These are phyloP conservation scores for Oreochromis niloticus DNA, from an alignment of 2,113 vertebrate genomes.

Conservation along the genomic window DNA sequence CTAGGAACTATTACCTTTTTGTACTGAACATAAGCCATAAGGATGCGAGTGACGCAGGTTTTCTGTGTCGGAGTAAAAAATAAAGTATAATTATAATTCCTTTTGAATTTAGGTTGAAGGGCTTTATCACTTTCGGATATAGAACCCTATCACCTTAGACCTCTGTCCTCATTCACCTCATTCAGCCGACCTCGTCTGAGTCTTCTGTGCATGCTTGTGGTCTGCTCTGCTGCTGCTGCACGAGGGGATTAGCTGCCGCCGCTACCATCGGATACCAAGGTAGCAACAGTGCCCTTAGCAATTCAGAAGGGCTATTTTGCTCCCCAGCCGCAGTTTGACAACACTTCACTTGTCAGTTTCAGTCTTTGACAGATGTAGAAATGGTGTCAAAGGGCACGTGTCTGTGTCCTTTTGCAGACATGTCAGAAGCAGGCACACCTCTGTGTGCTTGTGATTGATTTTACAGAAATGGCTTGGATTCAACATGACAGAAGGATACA, in stretches of 20 bases:
- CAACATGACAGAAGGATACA: neutral
- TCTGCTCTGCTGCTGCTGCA: neutral
- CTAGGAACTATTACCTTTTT: neutral
- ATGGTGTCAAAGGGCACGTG: constrained; percentile 36
- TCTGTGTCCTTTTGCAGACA: constrained; percentile 1
- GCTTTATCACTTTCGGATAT: neutral
- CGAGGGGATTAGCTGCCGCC: constrained; percentile 36
- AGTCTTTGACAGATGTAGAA: constrained; percentile 27
- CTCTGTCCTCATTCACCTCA: neutral
- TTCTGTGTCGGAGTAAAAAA: neutral
- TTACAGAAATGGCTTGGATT: neutral
- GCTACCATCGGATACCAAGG: neutral
- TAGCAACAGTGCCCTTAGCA: neutral
- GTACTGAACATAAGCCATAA: neutral
- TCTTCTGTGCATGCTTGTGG: constrained; percentile 1
- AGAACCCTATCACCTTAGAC: constrained; percentile 2
- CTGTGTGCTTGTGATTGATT: neutral
- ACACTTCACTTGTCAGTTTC: constrained; percentile 11
- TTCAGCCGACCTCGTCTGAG: neutral
- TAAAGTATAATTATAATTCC: neutral
- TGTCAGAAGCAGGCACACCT: neutral
- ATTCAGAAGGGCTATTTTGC: constrained; percentile 5
- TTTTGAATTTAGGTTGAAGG: neutral
- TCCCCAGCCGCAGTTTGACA: neutral
- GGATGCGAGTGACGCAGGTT: neutral